These are phyloP conservation scores for Apantesis nais DNA, from an alignment of 2,888 invertebrate genomes.

Conservation along the genomic window DNA sequence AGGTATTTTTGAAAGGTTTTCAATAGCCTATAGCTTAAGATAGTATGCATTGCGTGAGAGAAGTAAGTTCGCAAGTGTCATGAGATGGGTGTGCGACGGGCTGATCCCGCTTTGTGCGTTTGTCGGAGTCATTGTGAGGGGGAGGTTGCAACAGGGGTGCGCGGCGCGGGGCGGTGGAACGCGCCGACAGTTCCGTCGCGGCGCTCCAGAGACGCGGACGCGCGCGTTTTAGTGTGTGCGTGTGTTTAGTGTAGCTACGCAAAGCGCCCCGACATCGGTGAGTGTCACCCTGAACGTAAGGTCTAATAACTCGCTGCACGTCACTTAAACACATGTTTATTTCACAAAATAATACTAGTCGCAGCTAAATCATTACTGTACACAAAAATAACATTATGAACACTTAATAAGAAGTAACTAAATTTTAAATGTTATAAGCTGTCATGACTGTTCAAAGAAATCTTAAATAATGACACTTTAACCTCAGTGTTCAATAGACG, in stretches of 20 bases:
- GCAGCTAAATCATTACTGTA: background rate
- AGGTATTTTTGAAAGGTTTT: background rate
- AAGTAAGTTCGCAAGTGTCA: conserved; percentile 7
- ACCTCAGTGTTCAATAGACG: background rate
- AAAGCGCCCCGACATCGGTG: conserved; percentile 40
- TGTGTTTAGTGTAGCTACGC: conserved; percentile 28
- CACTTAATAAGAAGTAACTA: background rate
- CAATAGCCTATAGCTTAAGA: background rate
- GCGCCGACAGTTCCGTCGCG: conserved; percentile 30
- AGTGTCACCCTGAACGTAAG: conserved; percentile 32
- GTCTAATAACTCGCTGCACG: conserved; percentile 10
- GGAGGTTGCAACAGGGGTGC: conserved; percentile 3
- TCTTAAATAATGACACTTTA: background rate
- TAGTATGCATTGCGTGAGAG: background rate
- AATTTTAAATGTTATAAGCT: background rate
- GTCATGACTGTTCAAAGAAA: background rate
- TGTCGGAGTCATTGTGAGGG: conserved; percentile 9
- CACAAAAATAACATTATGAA: background rate
- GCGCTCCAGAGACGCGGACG: conserved; percentile 25
- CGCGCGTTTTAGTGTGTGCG: conserved; percentile 28
- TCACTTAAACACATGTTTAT: background rate
- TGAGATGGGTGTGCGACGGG: conserved; percentile 11
- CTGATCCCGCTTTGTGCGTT: conserved; percentile 24
- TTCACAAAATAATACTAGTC: background rate
- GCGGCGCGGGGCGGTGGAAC: conserved; percentile 1